Base-by-base conservation (phyloP, 92 coral and sea anemone genomes). In the Virgularia gustaviana region DNA sequence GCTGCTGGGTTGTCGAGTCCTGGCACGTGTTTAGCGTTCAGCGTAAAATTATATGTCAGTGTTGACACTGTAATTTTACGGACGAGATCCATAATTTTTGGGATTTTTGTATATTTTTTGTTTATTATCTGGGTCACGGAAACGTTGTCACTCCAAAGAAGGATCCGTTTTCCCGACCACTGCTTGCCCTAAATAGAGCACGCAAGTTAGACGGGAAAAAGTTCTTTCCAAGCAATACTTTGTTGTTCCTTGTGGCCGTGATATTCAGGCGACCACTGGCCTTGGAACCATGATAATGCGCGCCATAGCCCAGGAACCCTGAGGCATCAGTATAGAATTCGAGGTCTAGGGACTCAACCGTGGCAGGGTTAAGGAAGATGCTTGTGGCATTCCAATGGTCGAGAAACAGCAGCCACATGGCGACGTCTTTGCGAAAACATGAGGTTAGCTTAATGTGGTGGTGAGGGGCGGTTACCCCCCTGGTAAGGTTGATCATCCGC, bases 371-470 rank as follows among this genome's bases (percentile, higher is more conserved):
- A 10, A 51, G 57, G 28, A 51, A 51, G 19, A n/a, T n/a, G n/a
- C 78, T 68, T 36, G 59, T 35, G 30, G 71, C 77, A 57, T 68
- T 67, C 77, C 77, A 78, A 59, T 68, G 51, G 13, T 15, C 32
- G 31, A 78, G 38, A 20, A 78, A 56, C 61, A 51, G 12, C 49
- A 54, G 66, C 77, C 83, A 78, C 83, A 78, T 78, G 25, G 66
- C 73, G 18, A 83, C 13, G 36, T 83, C 83, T 32, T 83, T 77
- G 43, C 32, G 41, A 20, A 76, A 82, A 13, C 74, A 78, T 6
- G 63, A 11, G 23, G 19, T 76, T 10, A 70, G 74, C 35, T 61
- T 68, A 34, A 82, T 82, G 74, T 77, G 86, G 63, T 77, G 84
- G 51, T 79, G 84, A 56, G 84, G 79, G 35, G 71, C 30, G 33